These are phyloP conservation scores for Xenopus laevis DNA, from an alignment of 2,113 vertebrate species.

Conservation along the genomic window DNA sequence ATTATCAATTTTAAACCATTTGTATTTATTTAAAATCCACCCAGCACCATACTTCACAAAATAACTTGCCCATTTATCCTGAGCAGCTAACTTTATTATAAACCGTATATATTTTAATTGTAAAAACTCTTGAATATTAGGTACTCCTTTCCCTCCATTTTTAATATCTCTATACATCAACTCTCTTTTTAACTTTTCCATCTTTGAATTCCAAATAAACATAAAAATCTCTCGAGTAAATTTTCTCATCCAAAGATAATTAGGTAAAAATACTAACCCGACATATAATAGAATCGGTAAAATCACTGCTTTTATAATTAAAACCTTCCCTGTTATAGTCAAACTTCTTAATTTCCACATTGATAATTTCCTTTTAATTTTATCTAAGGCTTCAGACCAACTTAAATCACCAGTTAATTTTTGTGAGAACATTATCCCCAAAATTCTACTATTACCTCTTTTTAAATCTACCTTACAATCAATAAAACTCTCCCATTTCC, in stretches of 20 bases:
- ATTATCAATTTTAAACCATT: too few species aligned
- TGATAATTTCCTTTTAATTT: neutral
- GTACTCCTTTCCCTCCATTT: neutral
- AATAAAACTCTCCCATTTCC: neutral
- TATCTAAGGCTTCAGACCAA: too few species aligned
- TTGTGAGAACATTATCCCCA: too few species aligned
- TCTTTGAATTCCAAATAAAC: neutral
- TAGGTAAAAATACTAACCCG: neutral
- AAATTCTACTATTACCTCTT: neutral
- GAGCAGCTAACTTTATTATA: too few species aligned
- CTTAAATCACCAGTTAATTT: too few species aligned
- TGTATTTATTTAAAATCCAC: too few species aligned
- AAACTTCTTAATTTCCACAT: neutral
- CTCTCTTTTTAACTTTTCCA: neutral
- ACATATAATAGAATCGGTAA: too few species aligned
- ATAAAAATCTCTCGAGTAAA: neutral
- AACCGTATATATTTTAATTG: too few species aligned
- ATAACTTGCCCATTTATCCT: neutral
- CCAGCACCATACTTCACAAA: neutral
- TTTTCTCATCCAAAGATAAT: neutral
- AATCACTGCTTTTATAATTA: neutral
- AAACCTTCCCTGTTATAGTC: neutral
- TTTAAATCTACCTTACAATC: neutral
- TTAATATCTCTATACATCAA: neutral
- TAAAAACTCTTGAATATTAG: neutral